Evolutionary conservation across 2,888 invertebrate species (phyloP), one percentile per base, ranked within the genome.

Genomic region (Stenotaenia linearis): DNA sequence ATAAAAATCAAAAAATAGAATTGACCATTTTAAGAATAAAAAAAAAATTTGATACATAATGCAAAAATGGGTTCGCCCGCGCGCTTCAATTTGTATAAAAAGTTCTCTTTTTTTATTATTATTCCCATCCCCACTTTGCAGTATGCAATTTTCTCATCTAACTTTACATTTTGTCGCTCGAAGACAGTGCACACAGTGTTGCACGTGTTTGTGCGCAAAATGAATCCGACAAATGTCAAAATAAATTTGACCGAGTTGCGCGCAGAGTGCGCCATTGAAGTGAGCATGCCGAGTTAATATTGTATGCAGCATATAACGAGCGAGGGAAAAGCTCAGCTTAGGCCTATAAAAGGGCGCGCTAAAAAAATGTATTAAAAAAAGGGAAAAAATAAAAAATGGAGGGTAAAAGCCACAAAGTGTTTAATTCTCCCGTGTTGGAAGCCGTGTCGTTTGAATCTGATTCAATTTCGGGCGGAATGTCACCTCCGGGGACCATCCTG

Each of bases 161-260:
- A 69, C 69, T 69, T 69, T 69, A 69, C 69, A 69, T 69, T 69
- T 69, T 69, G 69, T 69, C 69, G 69, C 69, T 69, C 9, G 69
- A 69, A 69, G 69, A 69, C 69, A 69, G 69, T 69, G 69, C 69
- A 69, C 69, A 69, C 69, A 69, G 69, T 69, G 69, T 69, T 69
- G 69, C 69, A 56, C 78, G 78, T 78, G 78, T 28, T 50, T 37
- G 78, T 30, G 61, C 61, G 78, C 78, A 78, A 78, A 78, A 78
- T 78, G 78, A 78, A 78, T 78, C 78, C 61, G 78, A 78, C 78
- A 78, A 78, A 78, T 78, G 78, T 78, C 78, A 78, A 78, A 78
- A 78, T 78, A 78, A 78, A 78, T 78, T 78, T 78, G 37, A 28
- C 56, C 78, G 61, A 30, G 77, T 28, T 78, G 78, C 77, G 75